Base-by-base conservation (phyloP, 2,113 vertebrate genomes). In the Mus spicilegus region DNA sequence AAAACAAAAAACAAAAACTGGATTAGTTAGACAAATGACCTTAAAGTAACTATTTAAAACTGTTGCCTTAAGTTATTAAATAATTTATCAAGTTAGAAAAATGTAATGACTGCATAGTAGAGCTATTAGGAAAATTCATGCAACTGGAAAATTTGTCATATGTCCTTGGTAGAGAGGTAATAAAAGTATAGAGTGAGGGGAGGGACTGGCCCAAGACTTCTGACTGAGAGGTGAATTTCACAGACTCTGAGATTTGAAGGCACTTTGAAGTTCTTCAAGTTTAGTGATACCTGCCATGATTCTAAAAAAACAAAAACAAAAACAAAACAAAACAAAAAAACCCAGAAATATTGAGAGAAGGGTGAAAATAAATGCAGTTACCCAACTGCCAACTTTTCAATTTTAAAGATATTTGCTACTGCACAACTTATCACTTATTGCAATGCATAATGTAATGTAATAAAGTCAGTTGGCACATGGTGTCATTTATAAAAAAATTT, bases 11-110 rank as follows among this genome's bases (percentile, higher is more conserved):
- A 14, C 51, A 54, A 54, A 54, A 67, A 13, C 14, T 70, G 26
- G 70, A 56, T 49, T 58, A 84, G 16, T 92, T 46, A 80, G 63
- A 49, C 87, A 87, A 87, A 46, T 51, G 63, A 17, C 2, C n/a
- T 56, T 54, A 36, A 54, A 67, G 67, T 4, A 36, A 90, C 51
- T 78, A 51, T 36, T 36, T 73, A 70, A 92, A 87, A 17, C 70
- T 61, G 20, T 20, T 86, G 39, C 75, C 73, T 94, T 77, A 90
- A 58, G 84, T 94, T 69, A 54, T 85, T 88, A 36, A 95, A 69
- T 72, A 65, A 7, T 63, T 90, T 20, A 63, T 61, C 22, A 54
- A 67, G 7, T 78, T 90, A 91, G 42, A 61, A 73, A 76, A 49
- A 80, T 75, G 42, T 30, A 81, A 87, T 80, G 63, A 61, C 54